A percentile compares a stretch with the other conserved stretches of the same genome.
phyloP scores from a whole-genome alignment of 2,888 invertebrate species.

The Ophonus ardosiacus region DNA sequence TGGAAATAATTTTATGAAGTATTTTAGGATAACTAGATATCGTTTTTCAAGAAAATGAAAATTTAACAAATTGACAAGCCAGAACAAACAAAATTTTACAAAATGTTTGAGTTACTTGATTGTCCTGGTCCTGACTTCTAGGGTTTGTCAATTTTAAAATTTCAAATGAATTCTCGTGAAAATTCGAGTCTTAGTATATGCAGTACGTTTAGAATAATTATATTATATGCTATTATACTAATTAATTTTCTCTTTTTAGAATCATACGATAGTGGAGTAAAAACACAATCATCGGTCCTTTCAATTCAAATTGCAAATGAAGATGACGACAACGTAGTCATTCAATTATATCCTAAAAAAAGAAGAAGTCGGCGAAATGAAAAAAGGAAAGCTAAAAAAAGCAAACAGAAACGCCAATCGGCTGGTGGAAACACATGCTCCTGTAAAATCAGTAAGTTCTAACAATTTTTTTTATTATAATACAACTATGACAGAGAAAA shows the following conservation, averaged over 20 bases:
- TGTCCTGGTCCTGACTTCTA: slow-evolving; percentile 28
- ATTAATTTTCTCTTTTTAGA: slow-evolving; percentile 13
- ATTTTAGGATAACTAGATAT: background rate
- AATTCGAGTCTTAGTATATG: background rate
- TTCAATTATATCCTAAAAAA: slow-evolving; percentile 32
- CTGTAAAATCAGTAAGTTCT: background rate
- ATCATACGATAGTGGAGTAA: slow-evolving; percentile 14
- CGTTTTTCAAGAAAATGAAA: background rate
- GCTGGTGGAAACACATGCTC: slow-evolving; percentile 13
- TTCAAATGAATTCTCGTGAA: slow-evolving; percentile 25
- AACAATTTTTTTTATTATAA: background rate
- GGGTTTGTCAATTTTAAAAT: slow-evolving; percentile 33
- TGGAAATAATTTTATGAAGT: too few relatives aligned
- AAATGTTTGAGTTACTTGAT: slow-evolving; percentile 31
- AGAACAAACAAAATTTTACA: slow-evolving; percentile 28
- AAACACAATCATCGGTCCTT: slow-evolving; percentile 45
- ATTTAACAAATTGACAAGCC: background rate
- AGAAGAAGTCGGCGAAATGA: slow-evolving; percentile 6
- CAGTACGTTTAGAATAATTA: background rate
- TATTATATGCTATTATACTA: background rate
- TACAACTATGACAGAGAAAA: too few relatives aligned
- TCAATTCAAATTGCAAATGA: slow-evolving; percentile 50
- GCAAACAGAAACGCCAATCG: slow-evolving; percentile 24
- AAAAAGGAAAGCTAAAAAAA: slow-evolving; percentile 1
- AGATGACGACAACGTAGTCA: slow-evolving; percentile 39